These are phyloP conservation scores for Panzeria rudis DNA, from an alignment of 2,888 invertebrate genomes.

Conservation along the genomic window DNA sequence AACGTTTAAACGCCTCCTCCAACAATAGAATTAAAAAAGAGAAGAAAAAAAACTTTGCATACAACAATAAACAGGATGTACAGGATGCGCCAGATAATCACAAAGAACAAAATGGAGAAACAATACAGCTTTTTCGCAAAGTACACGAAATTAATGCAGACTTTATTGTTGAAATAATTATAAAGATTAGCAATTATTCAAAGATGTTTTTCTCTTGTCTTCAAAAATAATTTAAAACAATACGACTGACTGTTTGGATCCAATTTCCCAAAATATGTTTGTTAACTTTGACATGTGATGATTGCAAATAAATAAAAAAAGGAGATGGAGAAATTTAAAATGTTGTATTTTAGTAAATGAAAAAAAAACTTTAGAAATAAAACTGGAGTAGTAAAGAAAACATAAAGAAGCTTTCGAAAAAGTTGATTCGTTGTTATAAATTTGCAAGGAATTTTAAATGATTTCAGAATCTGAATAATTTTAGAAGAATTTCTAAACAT, in stretches of 20 bases:
- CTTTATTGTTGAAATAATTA: constrained; percentile 42
- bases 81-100: constrained; percentile 73
- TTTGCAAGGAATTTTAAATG: no score
- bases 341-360: background rate
- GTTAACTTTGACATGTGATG: constrained; percentile 69
- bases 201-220: constrained; percentile 27
- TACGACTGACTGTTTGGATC: constrained; percentile 46
- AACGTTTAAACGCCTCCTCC: constrained; percentile 67
- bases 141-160: constrained; percentile 30
- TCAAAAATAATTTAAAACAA: constrained; percentile 14
- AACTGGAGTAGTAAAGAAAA: no score
- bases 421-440: no score
- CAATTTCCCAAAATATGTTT: constrained; percentile 67
- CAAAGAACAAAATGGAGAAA: constrained; percentile 47
- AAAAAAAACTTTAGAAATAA: background rate
- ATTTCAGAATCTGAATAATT: no score
- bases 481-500: no score
- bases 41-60: background rate
- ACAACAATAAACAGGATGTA: constrained; percentile 69
- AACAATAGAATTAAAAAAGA: constrained; percentile 34
- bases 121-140: constrained; percentile 47
- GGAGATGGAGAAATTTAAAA: background rate
- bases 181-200: constrained; percentile 69
- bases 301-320: constrained; percentile 27
- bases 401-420: no score